Conservation (phyloP, 2,797 vertebrate genomes). For the Sebastes vulpes region DNA sequence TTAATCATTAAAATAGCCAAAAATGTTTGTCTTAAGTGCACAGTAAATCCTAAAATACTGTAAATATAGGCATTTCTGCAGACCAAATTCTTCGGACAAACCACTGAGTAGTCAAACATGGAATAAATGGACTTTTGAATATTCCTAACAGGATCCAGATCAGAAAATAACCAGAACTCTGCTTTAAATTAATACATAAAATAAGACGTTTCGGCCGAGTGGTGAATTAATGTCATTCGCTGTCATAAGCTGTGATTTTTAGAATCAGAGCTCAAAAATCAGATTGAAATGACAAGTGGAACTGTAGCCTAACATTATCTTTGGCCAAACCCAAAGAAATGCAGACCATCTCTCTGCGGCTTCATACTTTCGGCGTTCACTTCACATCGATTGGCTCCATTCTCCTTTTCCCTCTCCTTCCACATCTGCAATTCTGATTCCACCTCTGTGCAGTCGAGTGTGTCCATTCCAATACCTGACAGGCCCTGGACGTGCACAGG, state of each 20-base stretch:
- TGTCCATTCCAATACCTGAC: constrained; percentile 81
- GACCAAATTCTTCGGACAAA: constrained; percentile 24
- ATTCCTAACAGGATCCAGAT: constrained; percentile 12
- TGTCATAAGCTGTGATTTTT: constrained; percentile 36
- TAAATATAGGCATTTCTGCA: constrained; percentile 21
- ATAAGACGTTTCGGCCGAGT: neutral
- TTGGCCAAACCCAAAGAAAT: constrained; percentile 41
- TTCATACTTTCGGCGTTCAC: constrained; percentile 34
- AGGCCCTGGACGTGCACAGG: constrained; percentile 77
- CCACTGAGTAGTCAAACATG: constrained; percentile 1
- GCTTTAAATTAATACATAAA: constrained; percentile 17
- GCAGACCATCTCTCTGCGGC: constrained; percentile 38
- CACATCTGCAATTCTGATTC: constrained; percentile 85
- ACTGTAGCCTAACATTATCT: constrained; percentile 42
- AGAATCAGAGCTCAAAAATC: constrained; percentile 29
- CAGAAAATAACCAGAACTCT: neutral
- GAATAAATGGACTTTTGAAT: constrained; percentile 6
- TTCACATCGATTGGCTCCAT: constrained; percentile 55
- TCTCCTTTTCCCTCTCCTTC: constrained; percentile 32
- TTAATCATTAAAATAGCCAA: constrained; percentile 10
- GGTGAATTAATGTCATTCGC: constrained; percentile 30
- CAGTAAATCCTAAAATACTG: constrained; percentile 19
- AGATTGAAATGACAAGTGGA: constrained; percentile 48
- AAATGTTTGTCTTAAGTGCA: constrained; percentile 16
- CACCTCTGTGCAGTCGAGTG: constrained; percentile 74